Evolutionary conservation across 2,113 vertebrate genomes (phyloP).

Genomic region (Pteronura brasiliensis): DNA sequence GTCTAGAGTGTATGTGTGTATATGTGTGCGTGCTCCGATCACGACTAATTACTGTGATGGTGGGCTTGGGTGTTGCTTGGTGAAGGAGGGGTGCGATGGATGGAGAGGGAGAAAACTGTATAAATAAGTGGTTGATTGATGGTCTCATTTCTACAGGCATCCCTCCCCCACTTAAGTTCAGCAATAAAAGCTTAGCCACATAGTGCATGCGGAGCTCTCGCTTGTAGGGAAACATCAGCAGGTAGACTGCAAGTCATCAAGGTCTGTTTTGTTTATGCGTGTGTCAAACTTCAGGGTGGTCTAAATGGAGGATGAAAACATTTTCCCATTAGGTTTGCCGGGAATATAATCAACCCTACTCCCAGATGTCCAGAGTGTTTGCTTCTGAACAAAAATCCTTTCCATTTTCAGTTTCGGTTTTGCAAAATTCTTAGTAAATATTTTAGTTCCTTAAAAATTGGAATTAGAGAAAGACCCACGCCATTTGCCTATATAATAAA

Average conservation of each 20-base stretch:
- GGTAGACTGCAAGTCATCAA: constrained; percentile 26
- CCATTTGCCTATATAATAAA: not conserved
- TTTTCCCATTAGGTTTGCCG: not conserved
- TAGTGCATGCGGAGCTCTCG: not conserved
- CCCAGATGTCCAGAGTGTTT: not conserved
- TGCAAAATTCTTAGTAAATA: not conserved
- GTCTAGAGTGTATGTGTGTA: not conserved
- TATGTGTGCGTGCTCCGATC: not conserved
- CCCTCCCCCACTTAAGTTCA: not conserved
- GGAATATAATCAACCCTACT: not conserved
- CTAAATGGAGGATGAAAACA: constrained; percentile 36
- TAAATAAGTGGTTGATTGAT: not conserved
- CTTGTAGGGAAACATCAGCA: not conserved
- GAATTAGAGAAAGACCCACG: not conserved
- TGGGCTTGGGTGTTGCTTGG: not conserved
- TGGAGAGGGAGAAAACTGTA: not conserved
- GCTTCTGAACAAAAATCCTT: constrained; percentile 22
- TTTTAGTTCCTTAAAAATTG: not conserved
- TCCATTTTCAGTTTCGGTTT: constrained; percentile 37
- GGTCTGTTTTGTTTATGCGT: not conserved
- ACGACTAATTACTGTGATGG: not conserved
- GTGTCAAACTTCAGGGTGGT: constrained; percentile 60
- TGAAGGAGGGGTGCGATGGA: not conserved
- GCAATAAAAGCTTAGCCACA: not conserved
- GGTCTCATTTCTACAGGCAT: not conserved